Evolutionary conservation across 2,113 vertebrate genomes (phyloP), one percentile per base, ranked within the genome.

Genomic region (Leptobrachium ailaonicum): DNA sequence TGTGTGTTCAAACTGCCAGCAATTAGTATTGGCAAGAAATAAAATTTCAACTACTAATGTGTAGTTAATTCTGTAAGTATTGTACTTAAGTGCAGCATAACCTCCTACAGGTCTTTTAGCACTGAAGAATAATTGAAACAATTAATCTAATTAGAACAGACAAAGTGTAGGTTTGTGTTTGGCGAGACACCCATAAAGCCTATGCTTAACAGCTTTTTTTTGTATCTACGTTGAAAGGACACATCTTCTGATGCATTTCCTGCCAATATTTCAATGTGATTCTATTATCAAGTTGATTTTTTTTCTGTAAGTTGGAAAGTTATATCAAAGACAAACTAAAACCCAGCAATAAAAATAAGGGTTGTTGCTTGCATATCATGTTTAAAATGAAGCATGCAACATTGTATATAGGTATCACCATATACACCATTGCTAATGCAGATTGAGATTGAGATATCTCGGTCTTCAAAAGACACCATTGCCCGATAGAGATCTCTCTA

Each of bases 151-250:
- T 79, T 71, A 79, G 76, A 79, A 71, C 76, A 79, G 76, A 79
- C 76, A 79, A 79, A 79, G n/a, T 79, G 76, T 79, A 71, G 76
- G 76, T 79, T 79, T 79, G 58, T 79, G 68, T 79, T 79, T 79
- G 76, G 76, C 58, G 68, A 79, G 76, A 71, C 67, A 79, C 67
- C 76, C 68, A 41, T 71, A n/a, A 79, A 79, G 76, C 76, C 76
- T 79, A 79, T 71, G 76, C 56, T 79, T n/a, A 79, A 64, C 76
- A 79, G 68, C 54, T 71, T 79, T 79, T 70, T 50, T 78, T 77
- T 62, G 41, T 69, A 70, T 54, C 76, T 75, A 75, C 73, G 62
- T 66, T 66, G 62, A 71, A 44, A 77, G 54, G 43, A 69, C 14
- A 14, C 76, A 79, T 79, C 58, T 79, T 71, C 69, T 78, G 4